These are phyloP conservation scores for Antennarius striatus DNA, from an alignment of 2,113 vertebrate species.

Conservation along the genomic window DNA sequence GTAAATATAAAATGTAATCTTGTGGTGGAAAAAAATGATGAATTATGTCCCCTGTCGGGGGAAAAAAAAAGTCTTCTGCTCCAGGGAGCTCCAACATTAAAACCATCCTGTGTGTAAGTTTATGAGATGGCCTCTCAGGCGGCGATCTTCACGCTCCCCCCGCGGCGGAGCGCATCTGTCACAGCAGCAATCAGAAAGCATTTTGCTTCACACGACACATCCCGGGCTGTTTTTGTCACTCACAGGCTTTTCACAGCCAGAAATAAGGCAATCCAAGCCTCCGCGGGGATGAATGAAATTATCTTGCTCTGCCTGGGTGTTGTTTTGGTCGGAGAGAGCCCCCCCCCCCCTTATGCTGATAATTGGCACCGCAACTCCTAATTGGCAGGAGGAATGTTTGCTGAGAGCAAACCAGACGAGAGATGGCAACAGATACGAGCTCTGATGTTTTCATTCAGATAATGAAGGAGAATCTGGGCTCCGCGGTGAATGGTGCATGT, in stretches of 20 bases:
- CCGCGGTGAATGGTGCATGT: too few relatives aligned
- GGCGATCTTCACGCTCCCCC: constrained; percentile 6
- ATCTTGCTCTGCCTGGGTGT: too few relatives aligned
- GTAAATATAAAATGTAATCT: too few relatives aligned
- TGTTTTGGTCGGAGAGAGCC: constrained; percentile 12
- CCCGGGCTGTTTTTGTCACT: constrained; percentile 11
- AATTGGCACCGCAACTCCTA: constrained; percentile 24
- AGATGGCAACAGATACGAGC: not conserved
- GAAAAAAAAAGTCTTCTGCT: not conserved
- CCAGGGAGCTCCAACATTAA: not conserved
- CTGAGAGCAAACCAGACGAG: constrained; percentile 11
- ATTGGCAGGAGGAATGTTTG: constrained; percentile 31
- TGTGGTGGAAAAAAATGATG: too few relatives aligned
- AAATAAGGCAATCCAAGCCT: not conserved
- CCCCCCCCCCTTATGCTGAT: not conserved
- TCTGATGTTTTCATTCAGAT: constrained; percentile 19
- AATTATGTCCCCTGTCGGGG: not conserved
- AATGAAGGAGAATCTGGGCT: not conserved
- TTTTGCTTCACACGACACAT: not conserved
- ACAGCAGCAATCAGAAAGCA: constrained; percentile 4
- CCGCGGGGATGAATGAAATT: not conserved
- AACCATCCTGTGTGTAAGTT: not conserved
- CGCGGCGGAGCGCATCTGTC: constrained; percentile 13
- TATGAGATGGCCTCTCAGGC: not conserved
- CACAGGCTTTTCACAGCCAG: not conserved